A percentile compares a stretch with the other conserved stretches of the same genome.
phyloP scores from a whole-genome alignment of 2,888 invertebrate genomes.

The Pristionchus entomophagus region DNA sequence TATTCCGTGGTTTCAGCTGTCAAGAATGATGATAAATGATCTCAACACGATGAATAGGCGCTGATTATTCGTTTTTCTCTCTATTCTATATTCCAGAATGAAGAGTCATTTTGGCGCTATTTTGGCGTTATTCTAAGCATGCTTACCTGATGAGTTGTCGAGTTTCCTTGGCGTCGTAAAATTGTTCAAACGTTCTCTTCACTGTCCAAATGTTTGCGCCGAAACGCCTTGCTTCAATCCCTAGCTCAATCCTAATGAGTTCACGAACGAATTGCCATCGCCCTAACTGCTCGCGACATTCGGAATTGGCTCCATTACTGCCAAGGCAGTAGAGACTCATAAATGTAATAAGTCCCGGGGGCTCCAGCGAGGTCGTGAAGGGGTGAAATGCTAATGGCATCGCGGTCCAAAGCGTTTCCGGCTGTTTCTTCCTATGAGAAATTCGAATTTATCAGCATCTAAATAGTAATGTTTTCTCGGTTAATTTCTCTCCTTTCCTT shows the following conservation, averaged over 20 bases:
- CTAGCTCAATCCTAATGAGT: constrained; percentile 29
- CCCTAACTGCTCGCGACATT: not conserved
- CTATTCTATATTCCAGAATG: too few species aligned
- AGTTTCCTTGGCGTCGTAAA: not conserved
- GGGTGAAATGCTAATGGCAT: not conserved
- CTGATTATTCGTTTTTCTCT: too few species aligned
- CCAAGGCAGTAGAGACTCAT: constrained; percentile 12
- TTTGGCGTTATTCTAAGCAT: not conserved
- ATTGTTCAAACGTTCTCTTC: too few species aligned
- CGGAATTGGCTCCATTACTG: constrained; percentile 31
- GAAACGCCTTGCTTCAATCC: not conserved
- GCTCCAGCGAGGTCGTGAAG: not conserved
- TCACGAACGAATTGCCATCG: not conserved
- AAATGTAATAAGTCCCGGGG: constrained; percentile 23
- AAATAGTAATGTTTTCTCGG: too few species aligned
- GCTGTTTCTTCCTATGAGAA: not conserved
- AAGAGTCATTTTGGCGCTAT: too few species aligned
- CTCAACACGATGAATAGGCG: too few species aligned
- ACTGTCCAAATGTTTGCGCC: too few species aligned
- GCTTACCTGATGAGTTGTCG: not conserved
- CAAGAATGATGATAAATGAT: too few species aligned
- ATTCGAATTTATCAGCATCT: too few species aligned
- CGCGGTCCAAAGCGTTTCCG: not conserved
- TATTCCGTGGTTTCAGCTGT: not conserved
- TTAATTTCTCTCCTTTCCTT: too few species aligned